Conservation (phyloP, 35 echinoderm and acorn worm species). For the Eucidaris tribuloides region DNA sequence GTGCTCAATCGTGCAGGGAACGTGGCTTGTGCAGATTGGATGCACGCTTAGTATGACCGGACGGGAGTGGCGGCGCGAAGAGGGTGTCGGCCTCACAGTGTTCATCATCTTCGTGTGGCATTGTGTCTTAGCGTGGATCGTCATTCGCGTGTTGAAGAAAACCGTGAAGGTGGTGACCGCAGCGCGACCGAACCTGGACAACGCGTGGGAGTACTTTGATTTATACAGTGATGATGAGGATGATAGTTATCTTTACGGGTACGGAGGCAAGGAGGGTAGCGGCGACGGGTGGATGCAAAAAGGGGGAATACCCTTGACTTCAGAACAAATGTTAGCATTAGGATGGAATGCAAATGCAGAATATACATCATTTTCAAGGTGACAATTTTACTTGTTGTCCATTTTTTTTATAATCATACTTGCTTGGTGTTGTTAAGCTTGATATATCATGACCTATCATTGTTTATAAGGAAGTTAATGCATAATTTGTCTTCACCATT, state of each 20-base stretch:
- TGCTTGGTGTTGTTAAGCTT: no score
- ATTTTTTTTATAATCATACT: no score
- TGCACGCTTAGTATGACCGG: constrained; percentile 85
- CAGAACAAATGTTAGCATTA: not conserved
- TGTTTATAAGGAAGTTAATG: no score
- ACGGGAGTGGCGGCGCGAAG: constrained; percentile 72
- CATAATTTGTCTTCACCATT: no score
- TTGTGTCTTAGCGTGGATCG: constrained; percentile 24
- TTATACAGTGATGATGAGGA: constrained; percentile 18
- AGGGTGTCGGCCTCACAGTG: constrained; percentile 67
- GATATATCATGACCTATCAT: no score
- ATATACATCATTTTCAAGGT: no score
- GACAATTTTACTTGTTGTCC: no score
- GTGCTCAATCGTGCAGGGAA: constrained; percentile 65
- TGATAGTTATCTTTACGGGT: not conserved
- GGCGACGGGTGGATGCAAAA: constrained; percentile 9
- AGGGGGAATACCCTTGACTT: not conserved
- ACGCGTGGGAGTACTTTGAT: constrained; percentile 20
- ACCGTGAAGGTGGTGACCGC: constrained; percentile 3
- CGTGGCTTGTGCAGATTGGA: constrained; percentile 71
- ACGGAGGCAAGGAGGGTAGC: not conserved
- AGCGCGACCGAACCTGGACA: not conserved
- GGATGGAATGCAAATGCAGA: constrained; percentile 14
- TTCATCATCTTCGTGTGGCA: constrained; percentile 81
- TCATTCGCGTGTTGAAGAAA: constrained; percentile 6